Evolutionary conservation across 2,113 vertebrate genomes (phyloP), one percentile per base, ranked within the genome.

Genomic region (Andinoacara biseriatus): DNA sequence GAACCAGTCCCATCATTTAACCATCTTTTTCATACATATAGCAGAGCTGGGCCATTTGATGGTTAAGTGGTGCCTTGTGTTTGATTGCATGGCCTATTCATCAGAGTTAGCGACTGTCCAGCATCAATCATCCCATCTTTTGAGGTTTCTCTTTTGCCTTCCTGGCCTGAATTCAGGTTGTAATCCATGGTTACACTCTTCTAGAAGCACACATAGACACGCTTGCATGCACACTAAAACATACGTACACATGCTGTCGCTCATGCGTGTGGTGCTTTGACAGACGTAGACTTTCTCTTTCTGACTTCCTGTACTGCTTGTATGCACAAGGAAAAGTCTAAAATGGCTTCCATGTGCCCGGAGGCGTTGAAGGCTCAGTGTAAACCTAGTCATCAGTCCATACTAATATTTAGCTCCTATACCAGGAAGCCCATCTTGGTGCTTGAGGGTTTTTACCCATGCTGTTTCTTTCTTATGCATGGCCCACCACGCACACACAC

Each of bases 271-370:
- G 54, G 38, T 75, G 62, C 80, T 84, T 65, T 83, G 79, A 91
- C 87, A 88, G 69, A 81, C 62, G 0, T 33, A 76, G 69, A 59
- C 24, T 14, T 86, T 86, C 58, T 80, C 76, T 74, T 74, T 82
- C 81, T 72, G 80, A 86, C 79, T 86, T 80, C 84, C 75, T 89
- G 76, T 49, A 20, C 83, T 75, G 58, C 33, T 91, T 87, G 79
- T 80, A 76, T 56, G 31, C 59, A 14, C 18, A 33, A 18, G 82
- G 76, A 82, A 83, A 79, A 72, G 65, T 65, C 60, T 79, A 74
- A 90, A 93, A 94, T 89, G 80, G 81, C 83, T 93, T 94, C 91
- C 92, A 91, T 92, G 86, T 92, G 89, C 86, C 86, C 43, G 78
- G 3, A 82, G 86, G 88, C 63, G 87, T 75, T 90, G 87, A 89